Evolutionary conservation across 2,888 invertebrate genomes (phyloP).

Genomic region (Pseudococcus jackbeardsleyi): DNA sequence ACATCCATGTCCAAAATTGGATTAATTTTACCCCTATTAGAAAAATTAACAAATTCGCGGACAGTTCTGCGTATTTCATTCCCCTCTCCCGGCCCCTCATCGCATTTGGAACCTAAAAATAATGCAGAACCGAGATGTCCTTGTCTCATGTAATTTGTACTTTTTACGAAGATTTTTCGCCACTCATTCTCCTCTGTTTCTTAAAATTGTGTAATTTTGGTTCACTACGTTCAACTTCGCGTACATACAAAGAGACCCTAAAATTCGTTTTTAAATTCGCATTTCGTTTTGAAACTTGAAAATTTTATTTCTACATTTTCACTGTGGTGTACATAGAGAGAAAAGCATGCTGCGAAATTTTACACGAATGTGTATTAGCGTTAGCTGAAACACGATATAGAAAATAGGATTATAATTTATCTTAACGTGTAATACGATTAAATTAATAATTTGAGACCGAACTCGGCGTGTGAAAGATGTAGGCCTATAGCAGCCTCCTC

Average conservation of each 20-base stretch:
- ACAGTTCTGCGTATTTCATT: too few species aligned
- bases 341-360: neutral
- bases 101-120: too few species aligned
- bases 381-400: constrained; percentile 36
- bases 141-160: too few species aligned
- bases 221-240: too few species aligned
- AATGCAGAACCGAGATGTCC: too few species aligned
- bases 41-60: too few species aligned
- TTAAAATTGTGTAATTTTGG: too few species aligned
- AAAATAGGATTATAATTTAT: constrained; percentile 27
- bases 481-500: neutral
- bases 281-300: neutral
- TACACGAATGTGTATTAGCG: neutral
- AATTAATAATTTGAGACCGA: constrained; percentile 42
- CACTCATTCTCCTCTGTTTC: too few species aligned
- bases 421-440: constrained; percentile 42
- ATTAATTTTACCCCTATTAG: too few species aligned
- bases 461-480: constrained; percentile 24
- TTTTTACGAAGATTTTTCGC: too few species aligned
- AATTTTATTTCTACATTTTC: neutral
- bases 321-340: neutral
- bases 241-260: neutral
- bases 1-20: too few species aligned
- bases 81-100: too few species aligned
- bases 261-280: neutral